A percentile compares a stretch with the other conserved stretches of the same genome.
phyloP scores from a whole-genome alignment of 2,888 invertebrate genomes.

The Nomada hirtipes region DNA sequence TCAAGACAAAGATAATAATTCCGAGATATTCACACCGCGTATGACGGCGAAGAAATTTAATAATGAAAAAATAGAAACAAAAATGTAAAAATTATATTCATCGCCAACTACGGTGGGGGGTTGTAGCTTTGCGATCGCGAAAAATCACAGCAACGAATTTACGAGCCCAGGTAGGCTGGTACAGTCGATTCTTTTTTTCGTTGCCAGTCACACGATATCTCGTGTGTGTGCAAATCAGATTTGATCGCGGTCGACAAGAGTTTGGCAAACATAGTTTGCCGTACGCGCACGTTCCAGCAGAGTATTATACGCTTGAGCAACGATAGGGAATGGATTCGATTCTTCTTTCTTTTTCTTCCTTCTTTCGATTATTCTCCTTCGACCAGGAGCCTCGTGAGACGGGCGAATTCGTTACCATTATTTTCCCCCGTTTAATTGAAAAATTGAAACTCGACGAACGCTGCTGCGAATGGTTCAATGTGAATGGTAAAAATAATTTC shows the following conservation, averaged over 20 bases:
- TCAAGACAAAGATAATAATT: background rate
- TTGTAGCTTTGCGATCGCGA: background rate
- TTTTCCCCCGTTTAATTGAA: no score
- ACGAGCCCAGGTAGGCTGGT: background rate
- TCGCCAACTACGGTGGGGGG: no score
- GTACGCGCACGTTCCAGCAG: background rate
- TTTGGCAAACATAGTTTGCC: constrained; percentile 24
- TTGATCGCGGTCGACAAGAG: constrained; percentile 55
- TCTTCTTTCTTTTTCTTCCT: background rate
- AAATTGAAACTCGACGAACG: background rate
- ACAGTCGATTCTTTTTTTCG: constrained; percentile 4
- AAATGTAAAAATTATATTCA: no score
- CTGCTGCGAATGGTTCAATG: background rate
- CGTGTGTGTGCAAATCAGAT: constrained; percentile 51
- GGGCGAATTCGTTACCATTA: no score
- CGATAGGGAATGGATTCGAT: background rate
- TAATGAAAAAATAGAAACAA: no score
- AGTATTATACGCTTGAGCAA: constrained; percentile 4
- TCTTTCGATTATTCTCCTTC: no score
- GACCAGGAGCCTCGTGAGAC: no score
- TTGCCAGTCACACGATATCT: constrained; percentile 9
- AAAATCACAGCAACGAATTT: background rate
- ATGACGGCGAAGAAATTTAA: no score
- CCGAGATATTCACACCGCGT: no score
- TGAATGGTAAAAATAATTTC: background rate